phyloP scores from a whole-genome alignment of 1,140 invertebrate species.

The Rhagoletis zephyria region DNA sequence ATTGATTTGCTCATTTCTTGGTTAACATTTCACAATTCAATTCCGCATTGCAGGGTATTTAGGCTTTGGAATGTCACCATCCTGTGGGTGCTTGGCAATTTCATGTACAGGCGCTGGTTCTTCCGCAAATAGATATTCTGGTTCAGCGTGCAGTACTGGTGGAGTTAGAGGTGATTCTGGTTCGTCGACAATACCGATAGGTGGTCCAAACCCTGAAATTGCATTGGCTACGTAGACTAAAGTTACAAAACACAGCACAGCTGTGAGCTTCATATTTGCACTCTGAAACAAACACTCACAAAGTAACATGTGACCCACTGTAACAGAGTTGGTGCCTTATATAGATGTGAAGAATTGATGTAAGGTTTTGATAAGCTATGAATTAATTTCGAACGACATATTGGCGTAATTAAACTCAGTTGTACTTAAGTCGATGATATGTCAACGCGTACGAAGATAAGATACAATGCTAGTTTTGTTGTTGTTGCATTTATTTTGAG shows the following conservation, averaged over 20 bases:
- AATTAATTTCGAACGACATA: neutral
- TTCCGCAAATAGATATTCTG: neutral
- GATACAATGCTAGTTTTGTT: too few relatives aligned
- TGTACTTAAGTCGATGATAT: too few relatives aligned
- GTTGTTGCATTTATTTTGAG: too few relatives aligned
- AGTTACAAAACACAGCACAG: neutral
- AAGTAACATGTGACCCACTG: neutral
- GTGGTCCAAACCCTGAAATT: neutral
- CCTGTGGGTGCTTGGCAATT: neutral
- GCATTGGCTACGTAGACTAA: neutral
- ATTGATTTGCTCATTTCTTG: too few relatives aligned
- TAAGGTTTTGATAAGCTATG: neutral
- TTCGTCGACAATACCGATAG: neutral
- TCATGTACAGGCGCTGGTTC: neutral
- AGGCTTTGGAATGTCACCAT: neutral
- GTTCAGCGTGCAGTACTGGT: neutral
- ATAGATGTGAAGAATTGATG: neutral
- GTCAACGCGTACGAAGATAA: too few relatives aligned
- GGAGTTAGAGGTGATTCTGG: neutral
- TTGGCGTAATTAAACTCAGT: too few relatives aligned
- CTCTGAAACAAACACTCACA: neutral
- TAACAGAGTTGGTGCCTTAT: neutral
- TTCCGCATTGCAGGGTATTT: neutral
- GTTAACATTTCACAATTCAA: neutral
- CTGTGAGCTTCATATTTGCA: constrained; percentile 8